Evolutionary conservation across 2,888 invertebrate species (phyloP).

Genomic region (Linnaemya vulpina): DNA sequence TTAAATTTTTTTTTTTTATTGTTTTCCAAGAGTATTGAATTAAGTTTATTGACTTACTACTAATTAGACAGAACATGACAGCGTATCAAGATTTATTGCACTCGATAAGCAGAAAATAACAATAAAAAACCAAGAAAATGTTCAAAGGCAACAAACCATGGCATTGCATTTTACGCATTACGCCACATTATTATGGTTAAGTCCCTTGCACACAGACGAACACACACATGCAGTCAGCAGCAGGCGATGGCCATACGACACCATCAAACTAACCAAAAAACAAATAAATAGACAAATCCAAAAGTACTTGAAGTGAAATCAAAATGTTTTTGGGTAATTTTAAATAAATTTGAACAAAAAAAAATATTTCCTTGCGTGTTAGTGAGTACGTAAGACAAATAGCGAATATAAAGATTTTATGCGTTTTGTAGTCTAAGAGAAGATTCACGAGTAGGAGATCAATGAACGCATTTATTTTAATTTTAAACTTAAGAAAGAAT

Average conservation of each 20-base stretch:
- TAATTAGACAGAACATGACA: constrained; percentile 82
- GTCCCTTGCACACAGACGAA: constrained; percentile 25
- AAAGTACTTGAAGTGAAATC: constrained; percentile 23
- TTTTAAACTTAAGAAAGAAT: constrained; percentile 71
- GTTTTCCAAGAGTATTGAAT: constrained; percentile 61
- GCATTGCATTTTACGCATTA: constrained; percentile 62
- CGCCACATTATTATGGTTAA: constrained; percentile 33
- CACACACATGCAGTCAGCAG: not conserved
- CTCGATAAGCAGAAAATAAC: constrained; percentile 69
- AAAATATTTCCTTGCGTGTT: not conserved
- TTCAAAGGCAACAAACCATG: constrained; percentile 66
- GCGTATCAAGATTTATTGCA: constrained; percentile 81
- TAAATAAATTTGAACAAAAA: not conserved
- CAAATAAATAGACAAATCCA: not conserved
- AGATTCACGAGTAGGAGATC: constrained; percentile 62
- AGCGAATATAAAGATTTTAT: not conserved
- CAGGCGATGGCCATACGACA: constrained; percentile 1
- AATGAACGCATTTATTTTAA: constrained; percentile 77
- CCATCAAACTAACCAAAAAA: constrained; percentile 7
- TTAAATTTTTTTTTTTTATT: constrained; percentile 8
- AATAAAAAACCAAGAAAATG: constrained; percentile 25
- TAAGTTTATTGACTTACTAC: constrained; percentile 82
- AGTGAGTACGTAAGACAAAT: not conserved
- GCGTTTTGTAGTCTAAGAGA: not conserved
- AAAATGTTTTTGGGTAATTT: constrained; percentile 16